A percentile compares a stretch with the other conserved stretches of the same genome.
Conservation (phyloP, 1,140 invertebrate species). For the Drosophila cardini region DNA sequence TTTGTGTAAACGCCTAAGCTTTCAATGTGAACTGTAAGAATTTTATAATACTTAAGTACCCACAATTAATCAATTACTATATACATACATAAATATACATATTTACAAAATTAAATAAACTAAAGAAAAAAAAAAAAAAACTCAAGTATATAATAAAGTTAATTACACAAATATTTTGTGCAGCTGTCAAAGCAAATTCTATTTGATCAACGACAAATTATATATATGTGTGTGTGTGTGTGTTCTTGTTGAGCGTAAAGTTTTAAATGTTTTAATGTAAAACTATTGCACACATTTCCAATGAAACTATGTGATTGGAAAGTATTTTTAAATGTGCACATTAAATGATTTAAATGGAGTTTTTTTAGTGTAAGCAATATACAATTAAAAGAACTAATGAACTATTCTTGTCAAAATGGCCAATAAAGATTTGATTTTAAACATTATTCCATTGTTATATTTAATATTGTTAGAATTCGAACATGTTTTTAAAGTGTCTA, state of each 20-base stretch:
- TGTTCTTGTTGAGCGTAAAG: conserved; percentile 55
- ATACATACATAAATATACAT: conserved; percentile 37
- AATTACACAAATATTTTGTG: conserved; percentile 40
- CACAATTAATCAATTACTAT: conserved; percentile 54
- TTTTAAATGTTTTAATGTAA: conserved; percentile 56
- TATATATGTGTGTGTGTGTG: conserved; percentile 40
- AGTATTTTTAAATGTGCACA: conserved; percentile 63
- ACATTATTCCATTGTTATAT: conserved; percentile 18
- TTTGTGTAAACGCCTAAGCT: conserved; percentile 66
- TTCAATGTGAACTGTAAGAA: conserved; percentile 69
- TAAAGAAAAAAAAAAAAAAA: too few species aligned
- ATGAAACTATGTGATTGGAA: conserved; percentile 54
- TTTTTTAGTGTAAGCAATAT: conserved; percentile 57
- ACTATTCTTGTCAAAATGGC: conserved; percentile 84
- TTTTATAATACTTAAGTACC: conserved; percentile 67
- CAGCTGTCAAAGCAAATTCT: conserved; percentile 40
- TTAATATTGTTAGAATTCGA: background rate
- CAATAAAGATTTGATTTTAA: conserved; percentile 78
- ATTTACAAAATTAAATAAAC: too few species aligned
- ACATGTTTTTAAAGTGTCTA: background rate
- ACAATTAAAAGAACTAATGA: conserved; percentile 62
- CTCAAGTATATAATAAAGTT: conserved; percentile 31
- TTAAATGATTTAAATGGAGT: conserved; percentile 67
- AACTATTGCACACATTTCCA: conserved; percentile 60
- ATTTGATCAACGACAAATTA: conserved; percentile 44